Percentiles rank a stretch among this genome's conserved stretches.
These are phyloP conservation scores for Rhyacichthys aspro DNA, from an alignment of 2,797 vertebrate species.

Conservation along the genomic window DNA sequence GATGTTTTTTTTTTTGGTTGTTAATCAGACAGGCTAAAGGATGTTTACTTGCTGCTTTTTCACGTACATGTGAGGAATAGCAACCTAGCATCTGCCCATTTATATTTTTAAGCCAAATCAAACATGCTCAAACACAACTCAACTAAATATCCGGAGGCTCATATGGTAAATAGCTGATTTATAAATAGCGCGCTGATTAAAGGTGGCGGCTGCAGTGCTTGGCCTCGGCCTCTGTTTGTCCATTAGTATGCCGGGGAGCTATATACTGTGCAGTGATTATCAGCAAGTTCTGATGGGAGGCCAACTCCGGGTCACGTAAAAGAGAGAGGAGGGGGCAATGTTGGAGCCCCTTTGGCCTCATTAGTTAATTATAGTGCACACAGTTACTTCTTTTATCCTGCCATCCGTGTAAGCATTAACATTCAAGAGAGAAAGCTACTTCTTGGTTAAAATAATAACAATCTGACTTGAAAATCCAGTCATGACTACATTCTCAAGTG, in stretches of 20 bases:
- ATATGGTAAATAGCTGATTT: conserved; percentile 3
- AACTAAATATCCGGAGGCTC: not conserved
- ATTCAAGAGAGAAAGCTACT: conserved; percentile 15
- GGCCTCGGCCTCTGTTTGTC: conserved; percentile 10
- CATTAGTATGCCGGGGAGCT: conserved; percentile 54
- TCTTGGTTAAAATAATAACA: not conserved
- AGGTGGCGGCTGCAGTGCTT: conserved; percentile 21
- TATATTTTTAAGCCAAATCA: too few relatives aligned
- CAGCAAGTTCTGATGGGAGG: conserved; percentile 48
- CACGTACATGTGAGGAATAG: too few relatives aligned
- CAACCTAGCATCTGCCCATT: too few relatives aligned
- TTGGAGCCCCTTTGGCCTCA: conserved; percentile 58
- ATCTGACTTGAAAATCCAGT: too few relatives aligned
- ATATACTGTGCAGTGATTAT: conserved; percentile 54
- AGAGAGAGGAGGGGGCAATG: conserved; percentile 37
- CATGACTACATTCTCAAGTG: too few relatives aligned
- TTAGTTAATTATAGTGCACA: conserved; percentile 71
- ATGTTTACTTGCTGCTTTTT: too few relatives aligned
- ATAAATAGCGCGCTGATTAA: conserved; percentile 19
- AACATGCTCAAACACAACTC: not conserved
- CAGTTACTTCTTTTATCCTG: conserved; percentile 35
- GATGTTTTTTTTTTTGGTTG: too few relatives aligned
- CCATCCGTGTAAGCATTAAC: conserved; percentile 19
- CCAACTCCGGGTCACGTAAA: conserved; percentile 59
- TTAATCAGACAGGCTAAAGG: too few relatives aligned